These are phyloP conservation scores for Sarotherodon lohbergeri DNA, from an alignment of 2,113 vertebrate genomes.

Conservation along the genomic window DNA sequence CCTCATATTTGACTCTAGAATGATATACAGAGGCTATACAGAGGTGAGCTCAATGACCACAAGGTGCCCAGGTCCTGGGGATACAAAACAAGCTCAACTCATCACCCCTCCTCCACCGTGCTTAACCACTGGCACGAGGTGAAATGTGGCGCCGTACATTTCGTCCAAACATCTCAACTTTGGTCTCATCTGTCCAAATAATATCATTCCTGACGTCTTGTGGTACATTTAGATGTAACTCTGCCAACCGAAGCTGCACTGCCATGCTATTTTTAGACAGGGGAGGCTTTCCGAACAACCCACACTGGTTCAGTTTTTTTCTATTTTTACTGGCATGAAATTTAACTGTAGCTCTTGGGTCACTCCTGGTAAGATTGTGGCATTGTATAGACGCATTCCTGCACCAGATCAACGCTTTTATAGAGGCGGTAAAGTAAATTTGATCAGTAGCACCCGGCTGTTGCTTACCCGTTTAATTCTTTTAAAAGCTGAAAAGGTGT, in stretches of 20 bases:
- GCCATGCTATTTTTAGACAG: neutral
- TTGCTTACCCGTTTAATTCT: neutral
- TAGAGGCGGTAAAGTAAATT: neutral
- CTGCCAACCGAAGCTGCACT: neutral
- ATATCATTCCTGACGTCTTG: neutral
- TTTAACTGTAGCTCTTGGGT: neutral
- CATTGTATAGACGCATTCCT: neutral
- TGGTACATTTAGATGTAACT: neutral
- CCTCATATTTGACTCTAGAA: neutral
- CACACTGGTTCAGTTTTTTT: neutral
- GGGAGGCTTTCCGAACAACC: neutral
- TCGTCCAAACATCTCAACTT: neutral
- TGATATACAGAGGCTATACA: neutral
- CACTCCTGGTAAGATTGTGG: neutral
- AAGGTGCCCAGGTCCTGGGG: neutral
- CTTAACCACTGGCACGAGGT: neutral
- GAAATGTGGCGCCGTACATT: neutral
- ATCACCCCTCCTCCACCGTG: neutral
- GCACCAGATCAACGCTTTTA: neutral
- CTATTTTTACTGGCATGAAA: neutral
- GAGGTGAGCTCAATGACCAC: neutral
- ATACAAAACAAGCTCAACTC: neutral
- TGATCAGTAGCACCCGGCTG: neutral
- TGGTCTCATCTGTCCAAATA: neutral
- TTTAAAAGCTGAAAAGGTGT: neutral